Evolutionary conservation across 2,113 vertebrate genomes (phyloP).

Genomic region (Nesospiza acunhae): DNA sequence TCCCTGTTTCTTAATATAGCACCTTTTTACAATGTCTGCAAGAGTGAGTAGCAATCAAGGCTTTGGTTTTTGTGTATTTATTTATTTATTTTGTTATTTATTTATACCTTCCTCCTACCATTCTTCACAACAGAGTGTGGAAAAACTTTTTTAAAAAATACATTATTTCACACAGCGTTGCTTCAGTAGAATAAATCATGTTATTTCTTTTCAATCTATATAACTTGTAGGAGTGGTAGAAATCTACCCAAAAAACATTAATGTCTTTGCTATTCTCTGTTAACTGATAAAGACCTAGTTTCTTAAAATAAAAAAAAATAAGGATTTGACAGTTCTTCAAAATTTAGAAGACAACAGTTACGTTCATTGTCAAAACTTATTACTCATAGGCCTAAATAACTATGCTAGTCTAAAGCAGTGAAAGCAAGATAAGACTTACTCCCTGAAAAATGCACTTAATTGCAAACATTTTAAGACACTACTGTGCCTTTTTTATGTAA

Average conservation of each 20-base stretch:
- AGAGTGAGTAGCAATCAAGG: background rate
- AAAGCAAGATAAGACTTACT: background rate
- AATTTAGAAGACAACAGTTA: background rate
- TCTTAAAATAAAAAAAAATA: background rate
- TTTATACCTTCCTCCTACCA: background rate
- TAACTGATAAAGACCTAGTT: background rate
- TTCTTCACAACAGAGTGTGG: background rate
- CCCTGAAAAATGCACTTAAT: background rate
- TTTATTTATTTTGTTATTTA: background rate
- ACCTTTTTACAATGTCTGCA: background rate
- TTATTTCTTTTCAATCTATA: background rate
- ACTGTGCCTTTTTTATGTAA: background rate
- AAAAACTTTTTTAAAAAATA: rapidly evolving
- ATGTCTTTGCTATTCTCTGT: background rate
- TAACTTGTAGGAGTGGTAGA: background rate
- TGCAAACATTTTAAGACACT: background rate
- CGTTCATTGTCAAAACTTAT: rapidly evolving
- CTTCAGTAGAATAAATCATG: background rate
- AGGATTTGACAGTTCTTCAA: background rate
- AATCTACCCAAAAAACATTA: background rate
- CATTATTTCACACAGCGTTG: background rate
- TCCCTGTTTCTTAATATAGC: background rate
- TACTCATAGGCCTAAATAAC: background rate
- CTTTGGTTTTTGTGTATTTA: background rate
- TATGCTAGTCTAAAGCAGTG: background rate